A percentile compares a stretch with the other conserved stretches of the same genome.
These are phyloP conservation scores for Drosophila nannoptera DNA, from an alignment of 1,140 invertebrate genomes.

Conservation along the genomic window DNA sequence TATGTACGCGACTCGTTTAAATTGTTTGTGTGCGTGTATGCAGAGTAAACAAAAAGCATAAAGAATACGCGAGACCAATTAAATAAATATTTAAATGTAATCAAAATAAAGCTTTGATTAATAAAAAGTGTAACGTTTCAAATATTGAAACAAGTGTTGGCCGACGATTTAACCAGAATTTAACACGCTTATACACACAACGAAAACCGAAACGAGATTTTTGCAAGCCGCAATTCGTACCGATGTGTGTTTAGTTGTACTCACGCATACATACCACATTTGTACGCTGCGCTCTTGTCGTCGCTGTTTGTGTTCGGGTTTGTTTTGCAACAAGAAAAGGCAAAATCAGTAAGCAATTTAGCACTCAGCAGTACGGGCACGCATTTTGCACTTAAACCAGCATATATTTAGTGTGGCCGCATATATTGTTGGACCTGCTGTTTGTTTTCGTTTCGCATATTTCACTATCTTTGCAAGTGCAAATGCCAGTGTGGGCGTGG, in stretches of 20 bases:
- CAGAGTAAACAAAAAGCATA: slow-evolving; percentile 9
- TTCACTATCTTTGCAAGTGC: slow-evolving; percentile 9
- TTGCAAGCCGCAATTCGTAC: slow-evolving; percentile 55
- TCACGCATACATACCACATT: background rate
- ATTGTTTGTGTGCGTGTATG: slow-evolving; percentile 22
- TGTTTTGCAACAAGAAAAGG: slow-evolving; percentile 48
- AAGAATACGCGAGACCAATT: slow-evolving; percentile 28
- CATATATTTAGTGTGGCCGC: slow-evolving; percentile 37
- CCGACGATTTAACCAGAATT: slow-evolving; percentile 41
- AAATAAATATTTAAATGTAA: slow-evolving; percentile 39
- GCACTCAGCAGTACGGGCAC: slow-evolving; percentile 19
- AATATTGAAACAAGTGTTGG: slow-evolving; percentile 65
- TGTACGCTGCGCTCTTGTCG: slow-evolving; percentile 21
- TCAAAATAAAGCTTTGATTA: slow-evolving; percentile 27
- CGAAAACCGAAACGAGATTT: slow-evolving; percentile 59
- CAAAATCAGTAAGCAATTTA: slow-evolving; percentile 14
- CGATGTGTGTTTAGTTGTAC: slow-evolving; percentile 15
- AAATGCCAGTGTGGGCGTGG: slow-evolving; percentile 1
- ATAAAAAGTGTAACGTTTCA: slow-evolving; percentile 29
- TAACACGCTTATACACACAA: slow-evolving; percentile 29
- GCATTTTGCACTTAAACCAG: slow-evolving; percentile 33
- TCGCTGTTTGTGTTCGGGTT: slow-evolving; percentile 36
- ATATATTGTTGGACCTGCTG: slow-evolving; percentile 47
- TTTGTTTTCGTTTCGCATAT: slow-evolving; percentile 24
- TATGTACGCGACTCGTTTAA: slow-evolving; percentile 28